These are phyloP conservation scores for Anguilla megastoma DNA, from an alignment of 2,797 vertebrate species.

Conservation along the genomic window DNA sequence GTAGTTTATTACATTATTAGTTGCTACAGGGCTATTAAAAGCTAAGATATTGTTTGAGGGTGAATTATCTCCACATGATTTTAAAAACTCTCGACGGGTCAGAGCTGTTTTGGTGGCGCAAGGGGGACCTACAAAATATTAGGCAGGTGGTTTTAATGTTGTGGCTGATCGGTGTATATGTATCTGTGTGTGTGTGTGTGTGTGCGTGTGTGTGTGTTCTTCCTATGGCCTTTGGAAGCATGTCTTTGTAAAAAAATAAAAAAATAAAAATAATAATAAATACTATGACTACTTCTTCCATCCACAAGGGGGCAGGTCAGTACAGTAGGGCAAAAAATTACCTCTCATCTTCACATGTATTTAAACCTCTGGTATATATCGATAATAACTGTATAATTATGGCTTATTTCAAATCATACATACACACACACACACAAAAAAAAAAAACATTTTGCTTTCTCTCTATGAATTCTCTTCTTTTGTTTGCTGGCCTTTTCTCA, in stretches of 20 bases:
- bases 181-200: too few relatives aligned
- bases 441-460: background rate
- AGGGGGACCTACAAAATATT: too few relatives aligned
- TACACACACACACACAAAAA: background rate
- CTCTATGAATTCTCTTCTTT: background rate
- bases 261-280: background rate
- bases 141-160: too few relatives aligned
- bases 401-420: background rate
- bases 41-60: too few relatives aligned
- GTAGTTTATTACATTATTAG: too few relatives aligned
- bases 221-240: background rate
- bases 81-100: too few relatives aligned
- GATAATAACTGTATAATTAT: background rate
- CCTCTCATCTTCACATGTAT: background rate
- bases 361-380: background rate
- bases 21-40: too few relatives aligned
- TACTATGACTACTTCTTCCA: background rate
- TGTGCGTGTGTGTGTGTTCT: too few relatives aligned
- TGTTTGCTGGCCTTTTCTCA: background rate
- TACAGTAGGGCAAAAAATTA: background rate
- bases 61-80: too few relatives aligned
- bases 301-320: background rate
- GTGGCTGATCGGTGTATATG: too few relatives aligned
- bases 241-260: background rate
- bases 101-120: too few relatives aligned